Conservation (phyloP, 2,797 vertebrate species). For the Eremophila alpestris region DNA sequence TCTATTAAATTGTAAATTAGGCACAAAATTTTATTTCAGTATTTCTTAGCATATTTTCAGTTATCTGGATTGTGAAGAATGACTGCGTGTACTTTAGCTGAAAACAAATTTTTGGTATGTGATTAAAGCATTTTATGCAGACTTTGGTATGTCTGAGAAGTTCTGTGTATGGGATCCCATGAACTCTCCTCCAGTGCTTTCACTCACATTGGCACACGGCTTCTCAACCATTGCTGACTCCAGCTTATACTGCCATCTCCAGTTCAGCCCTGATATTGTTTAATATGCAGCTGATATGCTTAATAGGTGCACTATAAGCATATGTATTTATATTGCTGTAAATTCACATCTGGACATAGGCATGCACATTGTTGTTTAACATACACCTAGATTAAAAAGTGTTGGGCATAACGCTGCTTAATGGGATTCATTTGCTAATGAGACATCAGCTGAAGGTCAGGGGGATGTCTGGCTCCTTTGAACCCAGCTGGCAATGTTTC, state of each 20-base stretch:
- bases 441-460: neutral
- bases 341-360: fast-evolving
- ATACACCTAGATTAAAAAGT: neutral
- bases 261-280: neutral
- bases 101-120: neutral
- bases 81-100: neutral
- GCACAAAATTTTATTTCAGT: neutral
- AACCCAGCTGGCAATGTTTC: neutral
- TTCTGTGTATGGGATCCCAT: neutral
- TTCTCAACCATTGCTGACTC: neutral
- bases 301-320: neutral
- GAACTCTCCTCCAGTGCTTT: neutral
- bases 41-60: neutral
- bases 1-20: neutral
- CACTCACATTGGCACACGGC: fast-evolving
- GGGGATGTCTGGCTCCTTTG: neutral
- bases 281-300: neutral
- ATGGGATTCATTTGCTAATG: neutral
- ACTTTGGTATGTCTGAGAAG: neutral
- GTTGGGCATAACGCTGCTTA: too few species aligned
- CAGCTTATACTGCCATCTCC: constrained; percentile 42
- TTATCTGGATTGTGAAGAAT: neutral
- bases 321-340: neutral
- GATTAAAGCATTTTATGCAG: neutral
- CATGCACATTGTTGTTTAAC: neutral